Conservation (phyloP, 2,888 invertebrate species). For the Ochropleura plecta region DNA sequence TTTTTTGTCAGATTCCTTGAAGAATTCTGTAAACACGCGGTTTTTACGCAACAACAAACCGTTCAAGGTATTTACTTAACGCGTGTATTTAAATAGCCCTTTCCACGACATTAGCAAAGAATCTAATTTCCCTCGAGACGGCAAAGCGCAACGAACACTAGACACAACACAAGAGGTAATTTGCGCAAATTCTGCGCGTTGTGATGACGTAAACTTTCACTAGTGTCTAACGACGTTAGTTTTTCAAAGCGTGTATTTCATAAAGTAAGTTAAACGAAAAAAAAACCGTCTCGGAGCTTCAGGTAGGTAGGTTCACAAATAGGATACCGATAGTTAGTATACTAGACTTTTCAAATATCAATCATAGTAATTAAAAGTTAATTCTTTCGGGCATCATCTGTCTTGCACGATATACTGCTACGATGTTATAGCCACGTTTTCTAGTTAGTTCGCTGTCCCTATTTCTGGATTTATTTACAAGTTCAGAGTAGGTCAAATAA, state of each 20-base stretch:
- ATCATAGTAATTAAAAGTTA: neutral
- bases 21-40: conserved; percentile 16
- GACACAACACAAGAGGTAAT: conserved; percentile 70
- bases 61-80: conserved; percentile 47
- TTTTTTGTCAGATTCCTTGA: conserved; percentile 28
- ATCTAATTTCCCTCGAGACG: conserved; percentile 63
- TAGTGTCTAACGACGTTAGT: conserved; percentile 58
- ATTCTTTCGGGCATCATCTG: neutral
- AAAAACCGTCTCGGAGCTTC: too few species aligned
- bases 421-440: neutral
- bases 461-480: conserved; percentile 1
- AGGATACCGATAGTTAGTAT: neutral
- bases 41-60: conserved; percentile 32
- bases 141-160: conserved; percentile 37
- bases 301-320: too few species aligned
- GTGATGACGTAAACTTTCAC: conserved; percentile 81
- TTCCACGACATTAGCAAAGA: conserved; percentile 52
- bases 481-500: neutral
- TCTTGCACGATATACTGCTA: neutral
- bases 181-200: conserved; percentile 76
- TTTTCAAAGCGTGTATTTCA: conserved; percentile 56
- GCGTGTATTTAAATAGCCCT: conserved; percentile 50
- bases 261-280: conserved; percentile 51
- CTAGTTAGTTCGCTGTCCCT: neutral
- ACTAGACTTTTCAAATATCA: neutral